Base-by-base conservation (phyloP, 2,888 invertebrate genomes). In the Zootermopsis nevadensis region DNA sequence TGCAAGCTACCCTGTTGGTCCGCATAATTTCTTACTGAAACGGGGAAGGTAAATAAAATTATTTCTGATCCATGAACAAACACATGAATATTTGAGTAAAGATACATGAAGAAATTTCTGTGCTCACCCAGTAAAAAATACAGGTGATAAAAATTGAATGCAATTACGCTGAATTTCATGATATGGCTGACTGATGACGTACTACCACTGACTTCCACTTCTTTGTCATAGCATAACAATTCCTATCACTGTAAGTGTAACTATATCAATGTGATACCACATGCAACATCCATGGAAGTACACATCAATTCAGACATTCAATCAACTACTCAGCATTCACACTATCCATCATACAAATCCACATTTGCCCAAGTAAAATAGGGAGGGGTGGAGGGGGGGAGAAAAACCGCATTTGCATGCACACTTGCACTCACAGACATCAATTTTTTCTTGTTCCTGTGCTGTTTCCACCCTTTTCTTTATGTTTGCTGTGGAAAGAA, bases 401-500 rank as follows among this genome's bases (percentile, higher is more conserved):
- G 2, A 60, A 27, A 60, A 60, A 8, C 27, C 2, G 15, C 74
- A 74, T 38, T 22, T 33, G 33, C 31, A 69, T 69, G 33, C 33
- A 33, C 69, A 69, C 31, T 12, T 74, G 74, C 69, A n/a, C 48
- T 33, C 31, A 67, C 42, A 82, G 76, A 76, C 60, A 82, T 31
- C 31, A 35, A 82, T 60, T n/a, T 72, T 74, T 48, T 74, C 42
- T 66, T 60, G 60, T 79, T 79, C 30, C 77, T 77, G 24, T 77
- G 42, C 6, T 77, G n/a, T 30, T 76, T 79, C 60, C 55, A 79
- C 31, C 33, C 35, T 60, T n/a, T n/a, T n/a, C 12, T 33, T 53
- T 72, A 8, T 38, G 69, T 55, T 60, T 77, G 48, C 53, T 77
- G 79, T 79, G 66, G 53, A 79, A 79, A 79, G 79, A 60, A 66